These are phyloP conservation scores for Yponomeuta plumbellus DNA, from an alignment of 2,888 invertebrate species.

Conservation along the genomic window DNA sequence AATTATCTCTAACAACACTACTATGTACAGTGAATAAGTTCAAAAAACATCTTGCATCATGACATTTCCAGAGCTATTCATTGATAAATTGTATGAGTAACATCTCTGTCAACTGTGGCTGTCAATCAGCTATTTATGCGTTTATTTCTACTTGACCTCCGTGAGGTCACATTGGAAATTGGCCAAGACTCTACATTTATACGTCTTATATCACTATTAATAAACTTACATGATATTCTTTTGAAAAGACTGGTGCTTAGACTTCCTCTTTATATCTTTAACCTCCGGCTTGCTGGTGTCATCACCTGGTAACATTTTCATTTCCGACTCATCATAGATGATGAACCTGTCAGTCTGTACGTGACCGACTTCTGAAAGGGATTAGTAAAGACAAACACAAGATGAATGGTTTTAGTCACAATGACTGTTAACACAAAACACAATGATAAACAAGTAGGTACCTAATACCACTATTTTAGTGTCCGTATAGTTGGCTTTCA, in stretches of 20 bases:
- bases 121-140: no score
- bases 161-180: not conserved
- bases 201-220: no score
- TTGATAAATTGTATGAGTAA: no score
- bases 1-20: no score
- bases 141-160: not conserved
- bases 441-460: not conserved
- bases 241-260: constrained; percentile 48
- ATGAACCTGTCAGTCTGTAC: constrained; percentile 41
- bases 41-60: no score
- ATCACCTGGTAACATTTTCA: constrained; percentile 56
- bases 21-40: no score
- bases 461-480: no score
- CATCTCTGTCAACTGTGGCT: no score
- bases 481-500: no score
- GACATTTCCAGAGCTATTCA: no score
- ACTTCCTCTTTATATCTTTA: constrained; percentile 31
- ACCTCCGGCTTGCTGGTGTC: constrained; percentile 43
- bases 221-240: constrained; percentile 61
- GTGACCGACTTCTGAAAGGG: constrained; percentile 40
- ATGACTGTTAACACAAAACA: not conserved
- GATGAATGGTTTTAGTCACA: constrained; percentile 5
- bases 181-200: no score
- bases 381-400: constrained; percentile 19
- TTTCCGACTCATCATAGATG: constrained; percentile 47